Percentiles rank a stretch among this genome's conserved stretches.
Evolutionary conservation across 2,888 invertebrate species (phyloP).

Genomic region (Hoplodrina ambigua): DNA sequence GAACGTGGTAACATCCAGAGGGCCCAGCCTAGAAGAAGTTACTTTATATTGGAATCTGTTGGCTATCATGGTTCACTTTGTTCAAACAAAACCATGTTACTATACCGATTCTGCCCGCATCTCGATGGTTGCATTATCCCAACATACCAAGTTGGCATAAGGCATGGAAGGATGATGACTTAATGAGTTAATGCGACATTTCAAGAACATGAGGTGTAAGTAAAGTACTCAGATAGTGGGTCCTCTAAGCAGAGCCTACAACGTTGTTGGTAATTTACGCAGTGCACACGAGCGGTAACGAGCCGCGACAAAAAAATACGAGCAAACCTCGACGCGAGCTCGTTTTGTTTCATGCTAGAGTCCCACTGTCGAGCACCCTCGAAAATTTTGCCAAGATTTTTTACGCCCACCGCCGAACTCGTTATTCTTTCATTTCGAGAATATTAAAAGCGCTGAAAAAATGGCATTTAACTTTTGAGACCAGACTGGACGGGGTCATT

Average conservation of each 20-base stretch:
- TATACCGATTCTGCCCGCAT: conserved; percentile 1
- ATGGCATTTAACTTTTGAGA: conserved; percentile 40
- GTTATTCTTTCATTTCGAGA: conserved; percentile 57
- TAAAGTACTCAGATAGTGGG: conserved; percentile 13
- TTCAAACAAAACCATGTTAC: not conserved
- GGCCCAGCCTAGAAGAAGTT: not conserved
- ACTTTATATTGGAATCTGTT: not conserved
- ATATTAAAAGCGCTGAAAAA: conserved; percentile 41
- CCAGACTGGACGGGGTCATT: conserved; percentile 38
- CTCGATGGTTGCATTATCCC: not conserved
- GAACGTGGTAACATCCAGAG: not conserved
- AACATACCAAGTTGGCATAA: conserved; percentile 7
- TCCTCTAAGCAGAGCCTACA: conserved; percentile 37
- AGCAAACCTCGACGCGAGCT: conserved; percentile 69
- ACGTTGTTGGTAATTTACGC: conserved; percentile 71
- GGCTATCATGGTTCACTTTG: not conserved
- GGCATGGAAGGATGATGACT: conserved; percentile 23
- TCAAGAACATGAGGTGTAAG: conserved; percentile 44
- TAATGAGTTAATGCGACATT: conserved; percentile 40
- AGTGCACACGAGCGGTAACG: conserved; percentile 73
- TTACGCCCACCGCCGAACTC: conserved; percentile 51
- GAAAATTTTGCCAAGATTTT: conserved; percentile 60
- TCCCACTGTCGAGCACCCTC: conserved; percentile 63
- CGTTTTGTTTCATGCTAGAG: conserved; percentile 73
- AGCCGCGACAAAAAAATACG: conserved; percentile 78